Evolutionary conservation across 2,113 vertebrate species (phyloP).

Genomic region (Mus pahari): DNA sequence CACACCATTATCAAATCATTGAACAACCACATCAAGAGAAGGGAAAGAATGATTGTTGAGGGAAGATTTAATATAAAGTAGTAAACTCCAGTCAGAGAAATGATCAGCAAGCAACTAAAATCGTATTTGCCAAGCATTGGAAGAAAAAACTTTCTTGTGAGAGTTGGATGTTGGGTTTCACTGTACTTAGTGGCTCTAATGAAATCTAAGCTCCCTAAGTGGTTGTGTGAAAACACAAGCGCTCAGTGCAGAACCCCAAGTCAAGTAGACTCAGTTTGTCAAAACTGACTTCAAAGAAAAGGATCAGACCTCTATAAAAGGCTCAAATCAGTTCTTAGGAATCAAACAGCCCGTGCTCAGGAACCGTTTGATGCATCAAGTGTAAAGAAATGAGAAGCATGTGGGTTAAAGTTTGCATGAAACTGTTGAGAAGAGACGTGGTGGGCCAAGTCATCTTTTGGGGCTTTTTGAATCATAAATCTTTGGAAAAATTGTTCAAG

Average conservation of each 20-base stretch:
- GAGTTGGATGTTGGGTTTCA: neutral
- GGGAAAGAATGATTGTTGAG: neutral
- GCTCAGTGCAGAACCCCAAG: conserved; percentile 51
- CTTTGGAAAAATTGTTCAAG: conserved; percentile 79
- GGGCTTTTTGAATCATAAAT: conserved; percentile 72
- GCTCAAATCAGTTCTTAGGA: conserved; percentile 77
- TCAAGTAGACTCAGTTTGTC: conserved; percentile 61
- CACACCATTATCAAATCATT: neutral
- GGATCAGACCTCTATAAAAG: conserved; percentile 66
- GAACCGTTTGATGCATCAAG: conserved; percentile 75
- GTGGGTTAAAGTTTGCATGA: conserved; percentile 75
- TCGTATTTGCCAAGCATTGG: neutral
- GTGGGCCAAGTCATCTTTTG: conserved; percentile 62
- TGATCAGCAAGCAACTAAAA: neutral
- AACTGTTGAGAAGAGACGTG: conserved; percentile 55
- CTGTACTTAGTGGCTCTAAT: conserved; percentile 23
- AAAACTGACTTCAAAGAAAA: conserved; percentile 77
- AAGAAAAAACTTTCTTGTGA: neutral
- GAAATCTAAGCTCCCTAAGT: conserved; percentile 15
- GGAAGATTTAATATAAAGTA: conserved; percentile 6
- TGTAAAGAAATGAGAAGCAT: conserved; percentile 77
- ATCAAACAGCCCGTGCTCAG: conserved; percentile 74
- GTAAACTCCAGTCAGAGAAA: neutral
- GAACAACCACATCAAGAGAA: neutral
- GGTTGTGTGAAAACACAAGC: conserved; percentile 52